Conservation (phyloP, 2,888 invertebrate species). For the Rambutsinella grinnellia region DNA sequence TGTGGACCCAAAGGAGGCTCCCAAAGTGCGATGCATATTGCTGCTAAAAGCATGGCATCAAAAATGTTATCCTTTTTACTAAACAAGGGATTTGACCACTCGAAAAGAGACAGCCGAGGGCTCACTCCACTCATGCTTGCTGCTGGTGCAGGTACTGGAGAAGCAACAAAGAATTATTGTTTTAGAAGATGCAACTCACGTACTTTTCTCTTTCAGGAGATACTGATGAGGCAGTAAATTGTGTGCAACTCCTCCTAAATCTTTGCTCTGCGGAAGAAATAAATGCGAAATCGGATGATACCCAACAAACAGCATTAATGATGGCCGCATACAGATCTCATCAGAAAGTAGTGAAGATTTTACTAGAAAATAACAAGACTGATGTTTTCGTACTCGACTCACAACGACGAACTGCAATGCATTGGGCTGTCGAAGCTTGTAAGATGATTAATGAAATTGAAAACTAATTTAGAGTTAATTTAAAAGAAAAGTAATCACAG, state of each 20-base stretch:
- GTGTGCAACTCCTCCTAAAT: conserved; percentile 36
- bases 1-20: conserved; percentile 37
- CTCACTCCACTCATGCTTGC: conserved; percentile 46
- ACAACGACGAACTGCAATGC: conserved; percentile 47
- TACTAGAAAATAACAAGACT: conserved; percentile 43
- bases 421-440: conserved; percentile 56
- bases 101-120: conserved; percentile 41
- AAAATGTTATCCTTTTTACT: conserved; percentile 45
- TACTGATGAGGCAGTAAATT: conserved; percentile 42
- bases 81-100: conserved; percentile 50
- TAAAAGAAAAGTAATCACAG: neutral
- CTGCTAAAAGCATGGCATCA: conserved; percentile 36
- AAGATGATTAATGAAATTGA: conserved; percentile 3
- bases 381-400: conserved; percentile 49
- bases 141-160: conserved; percentile 37
- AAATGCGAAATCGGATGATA: conserved; percentile 51
- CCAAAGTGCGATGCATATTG: conserved; percentile 53
- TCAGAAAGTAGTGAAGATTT: conserved; percentile 45
- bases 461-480: neutral
- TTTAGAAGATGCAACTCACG: neutral
- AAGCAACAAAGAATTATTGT: neutral
- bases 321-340: conserved; percentile 56
- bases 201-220: conserved; percentile 43
- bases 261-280: conserved; percentile 45
- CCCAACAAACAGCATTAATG: conserved; percentile 51